These are phyloP conservation scores for Atopsyche davidsoni DNA, from an alignment of 1,140 invertebrate species.

Conservation along the genomic window DNA sequence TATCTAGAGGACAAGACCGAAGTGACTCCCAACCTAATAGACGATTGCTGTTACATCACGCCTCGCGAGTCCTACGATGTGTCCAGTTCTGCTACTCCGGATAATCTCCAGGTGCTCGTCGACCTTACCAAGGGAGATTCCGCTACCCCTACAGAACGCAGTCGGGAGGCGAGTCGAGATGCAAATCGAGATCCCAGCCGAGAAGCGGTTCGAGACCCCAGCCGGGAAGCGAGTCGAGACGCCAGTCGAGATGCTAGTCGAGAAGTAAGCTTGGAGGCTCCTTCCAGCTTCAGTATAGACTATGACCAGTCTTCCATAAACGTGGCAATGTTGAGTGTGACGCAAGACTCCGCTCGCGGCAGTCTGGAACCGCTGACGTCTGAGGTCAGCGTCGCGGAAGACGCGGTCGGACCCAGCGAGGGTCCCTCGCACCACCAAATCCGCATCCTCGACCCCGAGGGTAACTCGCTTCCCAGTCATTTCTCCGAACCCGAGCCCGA, in stretches of 20 bases:
- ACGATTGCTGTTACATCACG: slow-evolving; percentile 15
- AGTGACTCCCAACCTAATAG: slow-evolving; percentile 8
- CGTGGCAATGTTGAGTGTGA: slow-evolving; percentile 13
- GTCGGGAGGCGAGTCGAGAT: slow-evolving; percentile 2
- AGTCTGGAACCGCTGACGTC: slow-evolving; percentile 7
- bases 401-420: background rate
- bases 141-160: too few relatives aligned
- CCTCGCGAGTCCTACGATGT: slow-evolving; percentile 22
- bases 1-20: slow-evolving; percentile 29
- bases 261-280: slow-evolving; percentile 17
- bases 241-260: slow-evolving; percentile 4
- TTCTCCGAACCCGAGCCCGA: slow-evolving; percentile 10
- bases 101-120: slow-evolving; percentile 19
- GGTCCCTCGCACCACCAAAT: slow-evolving; percentile 13
- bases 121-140: slow-evolving; percentile 20
- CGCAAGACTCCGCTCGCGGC: slow-evolving; percentile 27
- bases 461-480: slow-evolving; percentile 20
- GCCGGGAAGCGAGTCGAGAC: slow-evolving; percentile 1
- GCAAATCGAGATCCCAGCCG: slow-evolving; percentile 14
- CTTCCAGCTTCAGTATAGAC: slow-evolving; percentile 25
- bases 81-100: slow-evolving; percentile 10
- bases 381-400: slow-evolving; percentile 1
- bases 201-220: slow-evolving; percentile 13
- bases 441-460: slow-evolving; percentile 25
- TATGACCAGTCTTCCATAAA: slow-evolving; percentile 22